Base-by-base conservation (phyloP, 1,140 invertebrate genomes). In the Drosophila kikkawai region DNA sequence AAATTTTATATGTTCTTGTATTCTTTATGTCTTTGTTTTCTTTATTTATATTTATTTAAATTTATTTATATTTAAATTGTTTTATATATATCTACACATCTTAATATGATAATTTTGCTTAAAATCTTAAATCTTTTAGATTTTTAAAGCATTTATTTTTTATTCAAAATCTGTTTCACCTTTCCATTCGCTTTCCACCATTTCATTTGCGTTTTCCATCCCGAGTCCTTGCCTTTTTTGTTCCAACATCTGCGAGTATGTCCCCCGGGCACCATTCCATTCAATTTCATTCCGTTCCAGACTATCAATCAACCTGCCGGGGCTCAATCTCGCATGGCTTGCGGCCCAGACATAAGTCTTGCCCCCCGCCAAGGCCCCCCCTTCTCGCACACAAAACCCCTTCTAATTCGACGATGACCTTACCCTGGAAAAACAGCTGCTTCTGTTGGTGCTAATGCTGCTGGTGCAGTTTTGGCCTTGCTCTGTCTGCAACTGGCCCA, bases 261-360 rank as follows among this genome's bases (percentile, higher is more conserved):
- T 56, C 69, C 69, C 69, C 44, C 26, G 69, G 67, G 69, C 34
- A 22, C 37, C 44, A 73, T 73, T 73, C 69, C 69, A 73, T 71
- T 73, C 69, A 73, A 73, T 73, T 73, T 73, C 36, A 73, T 32
- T 73, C 45, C 55, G 45, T 73, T 71, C 32, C 53, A 73, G 67
- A 42, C 68, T 70, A 73, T 73, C 69, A 73, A 73, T 73, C 69
- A 73, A 51, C 53, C 67, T 42, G 51, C 63, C 13, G 53, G 69
- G 37, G 36, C 69, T 70, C 44, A 58, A 71, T 71, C 53, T 70
- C 47, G 63, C 63, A 9, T 29, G 67, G 69, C 22, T 26, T 60
- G 39, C 58, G 36, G 44, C 69, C 68, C 53, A 58, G 66, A 59
- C 66, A 73, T 59, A 68, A 67, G 67, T 69, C 66, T 69, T 66